Conservation (phyloP, 2,888 invertebrate species). For the Xestia sexstrigata region DNA sequence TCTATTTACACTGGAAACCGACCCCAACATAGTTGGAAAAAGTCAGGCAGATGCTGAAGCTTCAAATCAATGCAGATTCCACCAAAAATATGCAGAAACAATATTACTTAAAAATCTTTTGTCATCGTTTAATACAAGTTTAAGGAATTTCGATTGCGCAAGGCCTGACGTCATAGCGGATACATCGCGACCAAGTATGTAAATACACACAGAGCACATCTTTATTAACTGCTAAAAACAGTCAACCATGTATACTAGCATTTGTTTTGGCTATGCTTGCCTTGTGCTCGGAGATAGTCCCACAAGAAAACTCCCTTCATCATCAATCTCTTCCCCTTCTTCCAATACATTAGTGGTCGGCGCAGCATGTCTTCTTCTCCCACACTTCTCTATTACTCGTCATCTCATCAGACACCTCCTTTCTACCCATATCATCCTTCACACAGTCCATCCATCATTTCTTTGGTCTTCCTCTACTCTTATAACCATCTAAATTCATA, state of each 20-base stretch:
- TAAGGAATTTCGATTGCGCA: constrained; percentile 27
- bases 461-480: too few species aligned
- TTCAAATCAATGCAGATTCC: background rate
- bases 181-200: constrained; percentile 12
- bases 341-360: background rate
- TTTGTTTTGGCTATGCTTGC: background rate
- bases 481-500: too few species aligned
- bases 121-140: constrained; percentile 5
- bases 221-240: constrained; percentile 9
- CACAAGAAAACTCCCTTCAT: background rate
- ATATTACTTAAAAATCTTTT: constrained; percentile 11
- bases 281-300: background rate
- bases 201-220: constrained; percentile 18
- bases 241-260: background rate
- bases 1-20: background rate
- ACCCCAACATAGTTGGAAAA: background rate
- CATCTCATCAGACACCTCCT: background rate
- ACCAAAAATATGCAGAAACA: background rate
- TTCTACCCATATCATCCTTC: too few species aligned
- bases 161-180: constrained; percentile 36
- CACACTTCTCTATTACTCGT: background rate
- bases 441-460: too few species aligned
- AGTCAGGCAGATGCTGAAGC: background rate
- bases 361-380: background rate
- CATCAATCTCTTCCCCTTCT: background rate